Evolutionary conservation across 2,888 invertebrate genomes (phyloP), one percentile per base, ranked within the genome.

Genomic region (Tanytarsus gracilentus): DNA sequence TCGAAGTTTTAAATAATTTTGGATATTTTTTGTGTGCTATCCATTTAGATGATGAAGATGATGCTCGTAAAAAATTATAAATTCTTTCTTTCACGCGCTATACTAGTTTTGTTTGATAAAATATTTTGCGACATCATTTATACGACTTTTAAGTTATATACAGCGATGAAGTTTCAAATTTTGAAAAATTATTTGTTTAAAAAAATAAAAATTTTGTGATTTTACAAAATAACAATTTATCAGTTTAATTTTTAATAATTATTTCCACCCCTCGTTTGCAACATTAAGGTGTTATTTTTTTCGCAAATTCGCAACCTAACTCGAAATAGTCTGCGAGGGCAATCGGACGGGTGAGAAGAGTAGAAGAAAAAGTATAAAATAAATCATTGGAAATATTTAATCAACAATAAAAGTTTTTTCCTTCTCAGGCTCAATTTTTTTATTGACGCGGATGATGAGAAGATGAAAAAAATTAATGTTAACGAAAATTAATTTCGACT

Each of bases 271-370:
- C 11, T 8, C 6, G 23, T 23, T 23, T 44, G 9, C 16, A 23
- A 18, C 44, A n/a, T n/a, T n/a, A 33, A 56, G 36, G 56, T 56
- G 56, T 56, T 33, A 56, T 40, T 56, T 56, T 56, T 56, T 26
- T 56, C 56, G 26, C 56, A 44, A 56, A 26, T 21, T 40, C 18
- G 44, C 9, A 44, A 44, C 18, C 7, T 4, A 8, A 21, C 21
- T 23, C 23, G 23, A 9, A 44, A n/a, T 23, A 44, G 44, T 21
- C 18, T 11, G 23, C 23, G 8, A 18, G 6, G 21, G 21, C 9
- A 44, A 23, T 11, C 16, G 11, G 44, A 44, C 11, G 21, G 5
- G 44, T 44, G 16, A 8, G 44, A 44, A 18, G 40, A 40, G 18
- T 40, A 44, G 21, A 21, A 21, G 44, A 18, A 9, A 11, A 5